Conservation (phyloP, 2,113 vertebrate genomes). For the Accipiter virgatus region DNA sequence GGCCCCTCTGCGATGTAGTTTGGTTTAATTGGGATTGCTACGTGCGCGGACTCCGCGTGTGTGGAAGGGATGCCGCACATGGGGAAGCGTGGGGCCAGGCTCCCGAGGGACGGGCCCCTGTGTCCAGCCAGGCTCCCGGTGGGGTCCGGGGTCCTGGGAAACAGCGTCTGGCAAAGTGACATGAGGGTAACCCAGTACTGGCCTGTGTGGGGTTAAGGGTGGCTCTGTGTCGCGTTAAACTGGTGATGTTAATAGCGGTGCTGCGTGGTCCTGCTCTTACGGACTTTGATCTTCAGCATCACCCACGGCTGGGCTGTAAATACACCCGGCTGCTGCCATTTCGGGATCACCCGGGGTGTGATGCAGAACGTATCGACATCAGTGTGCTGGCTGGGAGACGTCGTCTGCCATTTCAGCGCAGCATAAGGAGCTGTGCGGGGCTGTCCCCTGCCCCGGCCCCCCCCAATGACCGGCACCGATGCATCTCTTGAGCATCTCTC, state of each 20-base stretch:
- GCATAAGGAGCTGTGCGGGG: background rate
- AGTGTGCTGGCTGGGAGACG: background rate
- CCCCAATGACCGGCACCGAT: rapidly evolving
- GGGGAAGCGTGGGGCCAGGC: background rate
- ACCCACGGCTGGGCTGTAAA: background rate
- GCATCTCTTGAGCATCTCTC: background rate
- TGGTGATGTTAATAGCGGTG: rapidly evolving
- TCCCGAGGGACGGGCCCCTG: rapidly evolving
- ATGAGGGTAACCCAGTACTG: background rate
- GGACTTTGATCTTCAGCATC: background rate
- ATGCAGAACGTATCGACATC: background rate
- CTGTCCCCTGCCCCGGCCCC: background rate
- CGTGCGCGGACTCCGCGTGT: background rate
- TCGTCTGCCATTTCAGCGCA: rapidly evolving
- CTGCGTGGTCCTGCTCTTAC: rapidly evolving
- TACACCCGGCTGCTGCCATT: rapidly evolving
- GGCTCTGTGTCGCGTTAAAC: rapidly evolving
- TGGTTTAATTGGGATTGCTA: constrained; percentile 46
- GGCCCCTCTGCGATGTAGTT: background rate
- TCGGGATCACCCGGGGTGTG: rapidly evolving
- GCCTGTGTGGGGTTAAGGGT: background rate
- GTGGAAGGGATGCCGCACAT: background rate
- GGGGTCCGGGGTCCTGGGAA: background rate
- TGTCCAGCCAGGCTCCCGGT: rapidly evolving
- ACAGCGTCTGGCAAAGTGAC: background rate